Evolutionary conservation across 2,797 vertebrate species (phyloP), one percentile per base, ranked within the genome.

Genomic region (Bucorvus abyssinicus): DNA sequence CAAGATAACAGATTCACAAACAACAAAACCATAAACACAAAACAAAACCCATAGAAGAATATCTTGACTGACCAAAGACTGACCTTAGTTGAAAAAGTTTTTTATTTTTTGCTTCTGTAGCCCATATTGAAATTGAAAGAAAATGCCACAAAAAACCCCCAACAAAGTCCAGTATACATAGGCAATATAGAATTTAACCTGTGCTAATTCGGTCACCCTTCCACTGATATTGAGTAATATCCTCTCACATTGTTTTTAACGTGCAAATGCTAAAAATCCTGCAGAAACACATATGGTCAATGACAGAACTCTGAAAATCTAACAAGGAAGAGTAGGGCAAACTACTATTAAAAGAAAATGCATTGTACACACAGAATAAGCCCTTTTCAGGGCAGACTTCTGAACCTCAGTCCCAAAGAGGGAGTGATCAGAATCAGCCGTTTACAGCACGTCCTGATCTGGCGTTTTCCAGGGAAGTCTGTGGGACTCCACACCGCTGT

Each of bases 1-100:
- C 56, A 77, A 81, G 44, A 78, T 42, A 93, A 93, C 73, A 75
- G 49, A 88, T 76, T 84, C 38, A 63, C 32, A 80, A 88, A 77
- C 10, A 93, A 57, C 29, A 84, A 75, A 87, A 36, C 23, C 29
- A 82, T 57, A 78, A 90, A 52, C 8, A 8, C 0, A 2, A 45
- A 75, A 61, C 4, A 81, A 83, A 93, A 75, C 9, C 42, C 24
- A 21, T 23, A 14, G 56, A 84, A 81, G 29, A 75, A 60, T 2
- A 52, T 13, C 9, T 1, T 75, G 34, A 82, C 24, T 65, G 47
- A 92, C 22, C 38, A 81, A 82, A 87, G 47, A 76, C 11, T 76
- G 29, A 84, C 15, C 55, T 87, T 38, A 24, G 13, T 6, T 60
- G 57, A 56, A 87, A 26, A 38, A 42, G 2, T 10, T 89, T 84